Evolutionary conservation across 2,797 vertebrate species (phyloP), one percentile per base, ranked within the genome.

Genomic region (Stomatorhinus walkeri): DNA sequence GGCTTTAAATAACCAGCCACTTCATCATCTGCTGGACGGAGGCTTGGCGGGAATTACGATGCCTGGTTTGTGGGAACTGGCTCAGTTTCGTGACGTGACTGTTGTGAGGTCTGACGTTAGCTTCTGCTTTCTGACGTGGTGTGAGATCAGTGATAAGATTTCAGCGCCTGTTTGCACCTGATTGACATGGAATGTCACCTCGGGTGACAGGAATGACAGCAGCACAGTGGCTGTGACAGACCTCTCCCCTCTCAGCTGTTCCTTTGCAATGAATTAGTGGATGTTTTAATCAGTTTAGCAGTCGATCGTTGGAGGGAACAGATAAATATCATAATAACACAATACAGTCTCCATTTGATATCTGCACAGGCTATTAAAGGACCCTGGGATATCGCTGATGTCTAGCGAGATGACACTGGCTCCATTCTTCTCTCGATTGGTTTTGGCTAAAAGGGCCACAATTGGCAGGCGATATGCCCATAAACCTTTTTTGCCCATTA

Each of bases 301-400:
- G 90, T 91, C 91, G 91, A 91, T 95, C 94, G 91, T 94, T 93
- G 90, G 92, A 91, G 92, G 92, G 91, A 91, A 91, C 92, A 94
- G 93, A 95, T 95, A 94, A 92, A 93, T 95, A 95, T 94, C 93
- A 91, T 91, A 88, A 87, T 91, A 92, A 92, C 93, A 92, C 92
- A 91, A 93, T 91, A 90, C 90, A 83, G 87, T 89, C 93, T 90
- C 90, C 92, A 91, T 93, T 94, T 93, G 92, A 92, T 92, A 93
- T 95, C 94, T 95, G 93, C 92, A 92, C 91, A 85, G 93, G 93
- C 94, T 94, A 95, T 95, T 95, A 93, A 95, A 94, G 94, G 93
- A 93, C 94, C 94, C 93, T 92, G 94, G 95, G 94, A 94, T 94
- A 91, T 91, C 91, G 91, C 92, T 92, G 92, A 94, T 93, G 91